phyloP scores from a whole-genome alignment of 2,797 vertebrate species.

The Arrhamphus sclerolepis region DNA sequence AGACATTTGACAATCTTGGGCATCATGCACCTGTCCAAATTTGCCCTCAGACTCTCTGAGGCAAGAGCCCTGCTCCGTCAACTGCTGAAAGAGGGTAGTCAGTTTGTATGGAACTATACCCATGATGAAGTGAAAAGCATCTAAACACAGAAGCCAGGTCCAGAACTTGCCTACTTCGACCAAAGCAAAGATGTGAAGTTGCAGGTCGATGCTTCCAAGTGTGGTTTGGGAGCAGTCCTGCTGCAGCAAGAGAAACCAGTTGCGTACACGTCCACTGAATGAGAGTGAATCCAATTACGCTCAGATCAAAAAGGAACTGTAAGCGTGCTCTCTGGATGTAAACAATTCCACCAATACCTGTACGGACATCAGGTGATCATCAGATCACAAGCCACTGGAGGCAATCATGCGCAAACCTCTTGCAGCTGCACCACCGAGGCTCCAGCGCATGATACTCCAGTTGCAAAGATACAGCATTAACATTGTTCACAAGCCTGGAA shows the following conservation, averaged over 20 bases:
- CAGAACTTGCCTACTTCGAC: background rate
- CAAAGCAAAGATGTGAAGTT: background rate
- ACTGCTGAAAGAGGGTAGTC: background rate
- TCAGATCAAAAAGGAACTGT: background rate
- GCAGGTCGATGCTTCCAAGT: background rate
- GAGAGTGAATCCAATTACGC: background rate
- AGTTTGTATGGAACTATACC: background rate
- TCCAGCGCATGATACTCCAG: no score
- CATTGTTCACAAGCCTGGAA: no score
- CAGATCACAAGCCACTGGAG: no score
- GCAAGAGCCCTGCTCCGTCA: background rate
- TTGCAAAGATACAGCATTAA: no score
- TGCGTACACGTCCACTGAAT: no score
- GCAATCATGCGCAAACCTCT: no score
- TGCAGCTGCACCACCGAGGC: no score
- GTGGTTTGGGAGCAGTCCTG: background rate
- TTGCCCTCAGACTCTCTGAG: background rate
- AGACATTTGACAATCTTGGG: background rate
- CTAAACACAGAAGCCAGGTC: background rate
- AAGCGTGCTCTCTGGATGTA: no score
- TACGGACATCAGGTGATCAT: background rate
- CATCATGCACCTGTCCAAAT: background rate
- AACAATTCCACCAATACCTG: background rate
- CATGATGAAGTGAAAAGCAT: background rate
- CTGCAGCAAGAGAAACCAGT: no score